Evolutionary conservation across 2,888 invertebrate genomes (phyloP).

Genomic region (Octodonta nipae): DNA sequence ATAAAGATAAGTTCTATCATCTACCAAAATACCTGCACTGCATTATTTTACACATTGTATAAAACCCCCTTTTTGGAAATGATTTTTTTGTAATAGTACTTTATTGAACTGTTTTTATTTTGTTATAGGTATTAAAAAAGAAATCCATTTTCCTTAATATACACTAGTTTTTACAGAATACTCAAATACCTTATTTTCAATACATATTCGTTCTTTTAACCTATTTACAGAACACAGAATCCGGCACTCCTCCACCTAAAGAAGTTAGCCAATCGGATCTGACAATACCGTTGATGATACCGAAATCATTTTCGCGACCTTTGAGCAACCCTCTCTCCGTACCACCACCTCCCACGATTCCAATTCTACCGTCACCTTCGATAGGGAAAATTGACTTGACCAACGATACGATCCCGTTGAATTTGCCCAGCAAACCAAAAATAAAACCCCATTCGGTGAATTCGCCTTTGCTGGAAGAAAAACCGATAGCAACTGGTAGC

Average conservation of each 20-base stretch:
- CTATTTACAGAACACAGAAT: conserved; percentile 18
- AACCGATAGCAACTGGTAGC: conserved; percentile 23
- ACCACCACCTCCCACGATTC: neutral
- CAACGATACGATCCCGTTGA: conserved; percentile 30
- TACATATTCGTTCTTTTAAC: too few species aligned
- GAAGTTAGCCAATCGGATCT: conserved; percentile 23
- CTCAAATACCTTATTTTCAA: conserved; percentile 5
- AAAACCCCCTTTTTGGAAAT: too few species aligned
- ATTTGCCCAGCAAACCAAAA: conserved; percentile 28
- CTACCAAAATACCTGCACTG: too few species aligned
- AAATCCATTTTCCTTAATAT: too few species aligned
- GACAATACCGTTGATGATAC: conserved; percentile 34
- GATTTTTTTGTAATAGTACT: neutral
- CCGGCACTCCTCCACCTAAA: conserved; percentile 9
- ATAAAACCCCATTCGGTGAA: conserved; percentile 17
- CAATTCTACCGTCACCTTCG: conserved; percentile 18
- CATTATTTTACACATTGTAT: too few species aligned
- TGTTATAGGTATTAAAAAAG: neutral
- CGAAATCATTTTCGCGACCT: conserved; percentile 26
- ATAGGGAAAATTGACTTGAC: conserved; percentile 10
- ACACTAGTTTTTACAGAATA: too few species aligned
- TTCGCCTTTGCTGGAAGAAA: conserved; percentile 17
- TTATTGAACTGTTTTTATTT: neutral
- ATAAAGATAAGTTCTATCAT: too few species aligned
- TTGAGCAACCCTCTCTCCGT: conserved; percentile 4